These are phyloP conservation scores for Bos taurus DNA, from an alignment of 2,113 vertebrate genomes.

Conservation along the genomic window ARS-UCD2.0 NC_037347.1:5769501-5770000, in stretches of 20 bases:
- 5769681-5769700: too few species aligned
- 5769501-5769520: not conserved
- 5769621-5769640: not conserved
- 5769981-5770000: conserved; percentile 97
- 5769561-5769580: not conserved
- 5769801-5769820: not conserved
- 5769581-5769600: not conserved
- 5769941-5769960: not conserved
- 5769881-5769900: not conserved
- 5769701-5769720: not conserved
- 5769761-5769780: not conserved
- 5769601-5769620: not conserved
- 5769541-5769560: not conserved
- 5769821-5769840: not conserved
- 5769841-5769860: not conserved
- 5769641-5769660: too few species aligned
- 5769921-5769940: not conserved
- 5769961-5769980: conserved; percentile 82
- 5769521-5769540: not conserved
- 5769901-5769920: not conserved
- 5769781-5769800: not conserved
- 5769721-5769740: not conserved
- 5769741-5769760: not conserved
- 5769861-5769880: not conserved
- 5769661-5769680: too few species aligned